These are phyloP conservation scores for Neoaliturus tenellus DNA, from an alignment of 2,888 invertebrate species.

Conservation along the genomic window DNA sequence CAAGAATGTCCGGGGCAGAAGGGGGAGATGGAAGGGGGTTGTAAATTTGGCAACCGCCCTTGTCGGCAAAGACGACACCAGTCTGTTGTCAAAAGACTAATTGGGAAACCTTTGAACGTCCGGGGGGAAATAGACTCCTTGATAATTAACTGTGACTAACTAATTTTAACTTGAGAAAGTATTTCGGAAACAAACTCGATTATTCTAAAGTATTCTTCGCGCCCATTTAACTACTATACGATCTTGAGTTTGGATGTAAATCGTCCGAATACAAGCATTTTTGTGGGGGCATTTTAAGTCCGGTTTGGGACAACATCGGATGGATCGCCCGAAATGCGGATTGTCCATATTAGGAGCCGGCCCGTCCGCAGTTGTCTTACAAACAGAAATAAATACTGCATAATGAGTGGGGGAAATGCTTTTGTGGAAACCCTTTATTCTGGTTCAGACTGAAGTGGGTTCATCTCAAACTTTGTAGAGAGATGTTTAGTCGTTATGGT, in stretches of 20 bases:
- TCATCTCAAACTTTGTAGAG: neutral
- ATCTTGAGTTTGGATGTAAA: neutral
- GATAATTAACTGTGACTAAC: conserved; percentile 2
- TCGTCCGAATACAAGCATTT: neutral
- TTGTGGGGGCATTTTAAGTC: neutral
- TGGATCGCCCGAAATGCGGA: neutral
- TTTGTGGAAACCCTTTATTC: neutral
- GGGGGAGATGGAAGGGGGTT: neutral
- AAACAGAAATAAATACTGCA: neutral
- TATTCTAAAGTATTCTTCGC: neutral
- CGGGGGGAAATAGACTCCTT: neutral
- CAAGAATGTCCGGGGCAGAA: neutral
- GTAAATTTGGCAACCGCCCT: conserved; percentile 6
- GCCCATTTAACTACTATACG: neutral
- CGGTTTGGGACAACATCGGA: neutral
- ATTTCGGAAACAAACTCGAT: neutral
- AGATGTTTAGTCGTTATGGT: no score
- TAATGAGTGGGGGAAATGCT: neutral
- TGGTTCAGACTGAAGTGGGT: neutral
- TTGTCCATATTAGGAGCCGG: neutral
- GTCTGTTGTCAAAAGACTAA: neutral
- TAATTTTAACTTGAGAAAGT: neutral
- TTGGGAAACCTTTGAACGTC: conserved; percentile 26
- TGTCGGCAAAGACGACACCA: neutral
- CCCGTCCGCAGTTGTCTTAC: neutral